Percentiles rank a stretch among this genome's conserved stretches.
These are phyloP conservation scores for Pelmatolapia mariae DNA, from an alignment of 2,113 vertebrate species.

Conservation along the genomic window DNA sequence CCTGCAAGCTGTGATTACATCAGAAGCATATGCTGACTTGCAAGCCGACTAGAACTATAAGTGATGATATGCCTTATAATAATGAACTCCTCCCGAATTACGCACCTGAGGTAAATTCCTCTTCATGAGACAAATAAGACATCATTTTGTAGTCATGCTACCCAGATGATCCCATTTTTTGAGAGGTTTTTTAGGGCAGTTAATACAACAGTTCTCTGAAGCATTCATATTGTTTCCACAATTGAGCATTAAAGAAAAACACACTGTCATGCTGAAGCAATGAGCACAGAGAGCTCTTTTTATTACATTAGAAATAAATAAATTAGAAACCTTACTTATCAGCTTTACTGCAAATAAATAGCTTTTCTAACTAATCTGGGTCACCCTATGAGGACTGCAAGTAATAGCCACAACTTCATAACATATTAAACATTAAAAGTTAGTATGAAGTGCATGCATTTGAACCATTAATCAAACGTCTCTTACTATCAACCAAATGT, in stretches of 20 bases:
- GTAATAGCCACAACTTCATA: background rate
- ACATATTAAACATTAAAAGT: background rate
- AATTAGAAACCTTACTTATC: background rate
- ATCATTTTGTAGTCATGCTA: background rate
- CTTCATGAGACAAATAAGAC: background rate
- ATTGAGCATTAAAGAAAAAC: background rate
- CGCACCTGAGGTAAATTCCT: background rate
- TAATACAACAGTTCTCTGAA: background rate
- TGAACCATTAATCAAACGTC: background rate
- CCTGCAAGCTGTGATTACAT: background rate
- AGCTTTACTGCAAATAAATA: background rate
- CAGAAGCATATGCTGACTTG: background rate
- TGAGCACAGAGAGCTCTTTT: background rate
- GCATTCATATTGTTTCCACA: background rate
- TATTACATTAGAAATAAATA: background rate
- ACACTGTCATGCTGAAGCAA: background rate
- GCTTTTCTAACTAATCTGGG: background rate
- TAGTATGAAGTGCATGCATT: background rate
- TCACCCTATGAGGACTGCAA: background rate
- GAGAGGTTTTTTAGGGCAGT: background rate
- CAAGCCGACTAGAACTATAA: background rate
- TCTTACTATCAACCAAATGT: background rate
- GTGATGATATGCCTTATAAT: background rate
- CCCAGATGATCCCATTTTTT: background rate
- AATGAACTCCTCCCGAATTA: background rate